Conservation (phyloP, 2,797 vertebrate genomes). For the Molossus molossus region DNA sequence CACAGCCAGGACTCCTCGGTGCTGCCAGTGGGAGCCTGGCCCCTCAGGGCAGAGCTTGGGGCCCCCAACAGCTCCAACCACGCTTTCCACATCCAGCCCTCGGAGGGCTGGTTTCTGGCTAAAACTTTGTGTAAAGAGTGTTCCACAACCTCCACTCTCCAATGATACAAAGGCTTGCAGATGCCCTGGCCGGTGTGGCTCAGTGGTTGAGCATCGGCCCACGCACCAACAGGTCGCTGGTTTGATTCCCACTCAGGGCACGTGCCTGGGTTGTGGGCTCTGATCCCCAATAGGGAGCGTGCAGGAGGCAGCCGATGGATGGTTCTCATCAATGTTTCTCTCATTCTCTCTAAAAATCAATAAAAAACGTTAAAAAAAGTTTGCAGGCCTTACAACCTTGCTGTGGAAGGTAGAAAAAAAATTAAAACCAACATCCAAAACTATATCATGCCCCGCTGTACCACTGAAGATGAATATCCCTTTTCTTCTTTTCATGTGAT, state of each 20-base stretch:
- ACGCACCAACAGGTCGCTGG: too few species aligned
- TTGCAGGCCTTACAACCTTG: background rate
- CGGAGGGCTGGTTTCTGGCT: background rate
- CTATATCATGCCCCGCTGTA: too few species aligned
- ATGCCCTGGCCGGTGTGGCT: too few species aligned
- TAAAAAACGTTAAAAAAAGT: background rate
- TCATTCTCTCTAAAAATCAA: too few species aligned
- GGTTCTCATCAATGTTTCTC: too few species aligned
- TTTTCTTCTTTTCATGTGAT: background rate
- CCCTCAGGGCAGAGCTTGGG: background rate
- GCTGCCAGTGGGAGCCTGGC: background rate
- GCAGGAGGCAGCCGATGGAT: too few species aligned
- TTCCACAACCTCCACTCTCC: background rate
- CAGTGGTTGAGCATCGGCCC: too few species aligned
- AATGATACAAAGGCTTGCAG: background rate
- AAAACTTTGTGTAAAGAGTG: background rate
- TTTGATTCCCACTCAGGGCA: too few species aligned
- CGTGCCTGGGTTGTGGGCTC: too few species aligned
- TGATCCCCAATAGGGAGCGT: too few species aligned
- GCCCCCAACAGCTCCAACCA: background rate
- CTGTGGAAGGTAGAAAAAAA: background rate
- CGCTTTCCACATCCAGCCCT: accelerated
- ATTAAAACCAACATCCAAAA: background rate
- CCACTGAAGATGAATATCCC: background rate
- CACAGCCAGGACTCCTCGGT: background rate